phyloP scores from a whole-genome alignment of 1,140 invertebrate species.

The Drosophila rufa region DNA sequence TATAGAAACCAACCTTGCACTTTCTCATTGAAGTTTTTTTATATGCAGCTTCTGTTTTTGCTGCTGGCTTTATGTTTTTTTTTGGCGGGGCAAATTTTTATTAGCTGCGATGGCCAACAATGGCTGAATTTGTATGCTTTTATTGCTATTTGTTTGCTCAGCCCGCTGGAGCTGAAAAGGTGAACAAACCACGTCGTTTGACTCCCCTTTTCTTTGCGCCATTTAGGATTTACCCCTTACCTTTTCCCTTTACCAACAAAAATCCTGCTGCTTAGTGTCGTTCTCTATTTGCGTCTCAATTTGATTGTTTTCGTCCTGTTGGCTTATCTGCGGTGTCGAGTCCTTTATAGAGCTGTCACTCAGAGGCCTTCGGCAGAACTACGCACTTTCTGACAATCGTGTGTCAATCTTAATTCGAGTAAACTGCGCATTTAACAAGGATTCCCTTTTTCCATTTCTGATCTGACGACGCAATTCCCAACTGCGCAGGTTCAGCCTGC shows the following conservation, averaged over 20 bases:
- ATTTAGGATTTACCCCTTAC: conserved; percentile 19
- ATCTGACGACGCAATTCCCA: conserved; percentile 53
- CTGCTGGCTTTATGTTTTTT: conserved; percentile 45
- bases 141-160: conserved; percentile 57
- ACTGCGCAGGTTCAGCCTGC: conserved; percentile 65
- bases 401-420: conserved; percentile 18
- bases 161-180: conserved; percentile 70
- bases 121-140: conserved; percentile 77
- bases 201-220: conserved; percentile 20
- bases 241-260: conserved; percentile 13
- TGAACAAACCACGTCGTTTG: conserved; percentile 66
- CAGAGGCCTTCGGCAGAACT: conserved; percentile 49
- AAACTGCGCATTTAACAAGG: conserved; percentile 61
- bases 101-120: conserved; percentile 69
- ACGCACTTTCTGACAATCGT: conserved; percentile 38
- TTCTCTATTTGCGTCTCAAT: conserved; percentile 63
- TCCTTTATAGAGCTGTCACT: conserved; percentile 75
- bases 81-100: conserved; percentile 61
- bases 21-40: conserved; percentile 11
- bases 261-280: conserved; percentile 40
- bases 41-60: conserved; percentile 41
- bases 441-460: neutral
- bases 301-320: conserved; percentile 42
- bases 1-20: neutral
- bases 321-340: conserved; percentile 73